These are phyloP conservation scores for Lycaon pictus DNA, from an alignment of 2,113 vertebrate genomes.

Conservation along the genomic window DNA sequence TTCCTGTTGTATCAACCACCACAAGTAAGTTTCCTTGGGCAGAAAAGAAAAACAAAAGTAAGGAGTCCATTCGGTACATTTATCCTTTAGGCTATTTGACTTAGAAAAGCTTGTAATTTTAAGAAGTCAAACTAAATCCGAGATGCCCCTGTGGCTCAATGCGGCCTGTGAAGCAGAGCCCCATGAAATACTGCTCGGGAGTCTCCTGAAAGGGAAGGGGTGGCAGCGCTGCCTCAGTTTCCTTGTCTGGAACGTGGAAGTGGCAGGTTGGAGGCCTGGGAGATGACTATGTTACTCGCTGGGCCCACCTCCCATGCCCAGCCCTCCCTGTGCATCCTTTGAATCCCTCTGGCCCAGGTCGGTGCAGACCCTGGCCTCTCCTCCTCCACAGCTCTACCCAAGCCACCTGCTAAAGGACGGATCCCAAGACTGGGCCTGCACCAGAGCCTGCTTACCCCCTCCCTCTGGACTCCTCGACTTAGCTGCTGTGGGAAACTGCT, in stretches of 20 bases:
- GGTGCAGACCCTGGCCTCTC: rapidly evolving
- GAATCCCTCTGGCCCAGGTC: no score
- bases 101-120: background rate
- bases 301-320: rapidly evolving
- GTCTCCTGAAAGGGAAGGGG: rapidly evolving
- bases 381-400: no score
- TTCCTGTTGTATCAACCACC: background rate
- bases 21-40: background rate
- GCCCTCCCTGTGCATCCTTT: rapidly evolving
- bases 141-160: background rate
- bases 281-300: rapidly evolving
- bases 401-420: background rate
- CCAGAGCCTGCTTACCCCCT: rapidly evolving
- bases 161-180: no score
- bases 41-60: background rate
- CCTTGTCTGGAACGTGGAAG: background rate
- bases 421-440: background rate
- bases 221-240: background rate
- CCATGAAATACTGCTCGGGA: background rate
- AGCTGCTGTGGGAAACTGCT: background rate
- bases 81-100: background rate
- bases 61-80: background rate
- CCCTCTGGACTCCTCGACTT: background rate
- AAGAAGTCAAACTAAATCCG: background rate
- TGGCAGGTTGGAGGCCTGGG: rapidly evolving